Percentiles rank a stretch among this genome's conserved stretches.
These are phyloP conservation scores for Leucozona laternaria DNA, from an alignment of 2,888 invertebrate genomes.

Conservation along the genomic window DNA sequence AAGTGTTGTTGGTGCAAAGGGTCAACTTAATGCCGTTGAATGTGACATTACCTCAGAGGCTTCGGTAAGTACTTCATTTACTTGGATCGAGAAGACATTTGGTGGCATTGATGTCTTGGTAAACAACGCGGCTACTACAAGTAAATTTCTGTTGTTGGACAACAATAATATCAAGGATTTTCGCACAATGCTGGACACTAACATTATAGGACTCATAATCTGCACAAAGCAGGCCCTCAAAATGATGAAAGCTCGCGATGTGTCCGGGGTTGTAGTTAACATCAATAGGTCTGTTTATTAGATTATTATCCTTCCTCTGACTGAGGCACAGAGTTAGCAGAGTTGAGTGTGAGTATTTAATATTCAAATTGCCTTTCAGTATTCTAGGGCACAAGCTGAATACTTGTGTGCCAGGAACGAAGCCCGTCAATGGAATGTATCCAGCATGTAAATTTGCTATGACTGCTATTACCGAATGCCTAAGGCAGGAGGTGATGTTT, in stretches of 20 bases:
- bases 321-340: background rate
- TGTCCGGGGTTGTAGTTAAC: constrained; percentile 82
- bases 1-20: constrained; percentile 77
- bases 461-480: constrained; percentile 81
- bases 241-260: constrained; percentile 84
- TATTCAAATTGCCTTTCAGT: constrained; percentile 70
- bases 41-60: constrained; percentile 78
- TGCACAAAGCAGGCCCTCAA: constrained; percentile 85
- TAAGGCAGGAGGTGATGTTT: constrained; percentile 80
- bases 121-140: constrained; percentile 78
- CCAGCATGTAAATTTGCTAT: constrained; percentile 80
- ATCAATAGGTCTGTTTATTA: constrained; percentile 77
- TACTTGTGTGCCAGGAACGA: constrained; percentile 78
- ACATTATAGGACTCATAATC: constrained; percentile 85
- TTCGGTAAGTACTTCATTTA: constrained; percentile 77
- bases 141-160: constrained; percentile 77
- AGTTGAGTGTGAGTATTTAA: constrained; percentile 35
- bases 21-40: constrained; percentile 78
- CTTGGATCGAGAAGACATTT: constrained; percentile 79
- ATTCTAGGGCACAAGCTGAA: constrained; percentile 79
- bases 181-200: constrained; percentile 84
- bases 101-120: constrained; percentile 78
- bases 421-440: constrained; percentile 79
- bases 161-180: constrained; percentile 81
- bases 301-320: constrained; percentile 23